Evolutionary conservation across 1,140 invertebrate genomes (phyloP).

Genomic region (Mya arenaria): DNA sequence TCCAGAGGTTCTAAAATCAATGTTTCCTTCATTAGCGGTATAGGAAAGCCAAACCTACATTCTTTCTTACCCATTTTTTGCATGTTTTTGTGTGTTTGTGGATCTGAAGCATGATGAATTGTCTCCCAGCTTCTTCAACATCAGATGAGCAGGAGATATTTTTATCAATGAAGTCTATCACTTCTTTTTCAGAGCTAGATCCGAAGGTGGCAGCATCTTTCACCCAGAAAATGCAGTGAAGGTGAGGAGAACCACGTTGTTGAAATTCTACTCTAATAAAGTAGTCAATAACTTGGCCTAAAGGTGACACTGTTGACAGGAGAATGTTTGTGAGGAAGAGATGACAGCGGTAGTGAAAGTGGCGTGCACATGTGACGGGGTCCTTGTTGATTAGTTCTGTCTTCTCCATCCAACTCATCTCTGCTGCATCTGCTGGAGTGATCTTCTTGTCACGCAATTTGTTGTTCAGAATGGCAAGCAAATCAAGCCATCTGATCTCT

Average conservation of each 20-base stretch:
- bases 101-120: slow-evolving; percentile 46
- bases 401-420: slow-evolving; percentile 34
- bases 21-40: slow-evolving; percentile 59
- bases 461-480: slow-evolving; percentile 2
- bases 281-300: slow-evolving; percentile 48
- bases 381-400: slow-evolving; percentile 52
- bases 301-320: neutral
- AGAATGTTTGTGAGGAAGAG: slow-evolving; percentile 40
- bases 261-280: slow-evolving; percentile 56
- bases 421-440: slow-evolving; percentile 43
- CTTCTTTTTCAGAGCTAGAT: neutral
- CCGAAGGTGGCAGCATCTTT: slow-evolving; percentile 72
- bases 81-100: slow-evolving; percentile 59
- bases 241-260: slow-evolving; percentile 49
- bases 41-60: slow-evolving; percentile 63
- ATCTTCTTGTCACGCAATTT: slow-evolving; percentile 3
- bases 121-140: neutral
- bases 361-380: slow-evolving; percentile 56
- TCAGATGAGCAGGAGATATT: slow-evolving; percentile 22
- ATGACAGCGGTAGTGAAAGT: slow-evolving; percentile 51
- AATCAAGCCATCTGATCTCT: slow-evolving; percentile 53
- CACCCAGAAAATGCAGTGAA: slow-evolving; percentile 66
- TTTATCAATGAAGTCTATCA: slow-evolving; percentile 44
- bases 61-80: slow-evolving; percentile 42
- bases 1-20: slow-evolving; percentile 55